phyloP scores from a whole-genome alignment of 2,113 vertebrate genomes.

The Callaeas wilsoni region DNA sequence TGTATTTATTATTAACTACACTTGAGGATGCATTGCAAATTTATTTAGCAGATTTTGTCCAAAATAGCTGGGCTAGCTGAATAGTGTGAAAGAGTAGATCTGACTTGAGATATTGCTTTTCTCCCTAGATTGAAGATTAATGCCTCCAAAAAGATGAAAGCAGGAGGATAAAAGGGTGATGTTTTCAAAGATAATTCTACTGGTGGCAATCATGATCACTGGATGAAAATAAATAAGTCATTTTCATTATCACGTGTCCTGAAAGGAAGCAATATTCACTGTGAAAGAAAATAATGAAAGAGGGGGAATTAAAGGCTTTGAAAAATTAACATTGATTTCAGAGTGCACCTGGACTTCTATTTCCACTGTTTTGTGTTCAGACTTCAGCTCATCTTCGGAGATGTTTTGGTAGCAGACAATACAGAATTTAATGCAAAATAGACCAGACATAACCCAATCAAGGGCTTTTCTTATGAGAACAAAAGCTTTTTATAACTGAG shows the following conservation, averaged over 20 bases:
- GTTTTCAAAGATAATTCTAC: constrained; percentile 9
- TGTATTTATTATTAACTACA: neutral
- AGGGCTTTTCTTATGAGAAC: neutral
- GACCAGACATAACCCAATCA: neutral
- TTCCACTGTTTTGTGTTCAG: neutral
- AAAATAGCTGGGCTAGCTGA: neutral
- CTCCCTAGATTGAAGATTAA: neutral
- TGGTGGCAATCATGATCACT: neutral
- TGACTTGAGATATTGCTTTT: constrained; percentile 1
- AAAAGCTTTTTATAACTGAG: neutral
- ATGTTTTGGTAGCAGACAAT: neutral
- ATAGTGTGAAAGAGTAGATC: constrained; percentile 4
- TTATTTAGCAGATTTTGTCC: neutral
- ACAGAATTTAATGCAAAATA: neutral
- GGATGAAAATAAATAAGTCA: constrained; percentile 14
- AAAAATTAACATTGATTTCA: constrained; percentile 3
- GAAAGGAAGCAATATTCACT: neutral
- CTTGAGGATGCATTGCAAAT: neutral
- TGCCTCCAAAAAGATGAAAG: constrained; percentile 15
- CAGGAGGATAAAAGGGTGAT: neutral
- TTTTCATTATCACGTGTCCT: neutral
- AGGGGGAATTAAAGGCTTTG: constrained; percentile 14
- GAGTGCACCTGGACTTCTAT: neutral
- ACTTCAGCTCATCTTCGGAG: neutral
- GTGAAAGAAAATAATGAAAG: neutral